phyloP scores from a whole-genome alignment of 2,797 vertebrate species.

The Brachyrhaphis roseni region DNA sequence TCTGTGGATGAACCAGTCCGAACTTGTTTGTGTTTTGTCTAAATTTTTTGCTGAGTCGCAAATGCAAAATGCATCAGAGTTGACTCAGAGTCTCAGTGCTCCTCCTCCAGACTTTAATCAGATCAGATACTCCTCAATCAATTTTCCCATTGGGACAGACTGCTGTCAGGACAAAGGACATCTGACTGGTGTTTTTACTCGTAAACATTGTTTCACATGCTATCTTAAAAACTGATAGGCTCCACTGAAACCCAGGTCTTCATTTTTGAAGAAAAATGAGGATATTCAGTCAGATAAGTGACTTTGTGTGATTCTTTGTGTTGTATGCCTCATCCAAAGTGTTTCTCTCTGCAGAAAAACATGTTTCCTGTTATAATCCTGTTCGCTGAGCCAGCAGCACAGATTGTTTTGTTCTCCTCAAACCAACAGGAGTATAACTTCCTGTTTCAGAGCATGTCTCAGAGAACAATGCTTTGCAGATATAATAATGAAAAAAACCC shows the following conservation, averaged over 20 bases:
- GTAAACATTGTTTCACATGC: not conserved
- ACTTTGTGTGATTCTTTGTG: not conserved
- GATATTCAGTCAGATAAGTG: not conserved
- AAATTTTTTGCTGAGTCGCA: not conserved
- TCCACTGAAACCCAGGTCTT: not conserved
- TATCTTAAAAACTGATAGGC: not conserved
- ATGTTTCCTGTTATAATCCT: conserved; percentile 21
- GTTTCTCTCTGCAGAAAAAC: conserved; percentile 7
- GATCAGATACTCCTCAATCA: not conserved
- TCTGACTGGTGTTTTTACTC: conserved; percentile 5
- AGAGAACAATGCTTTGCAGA: not conserved
- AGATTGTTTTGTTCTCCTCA: not conserved
- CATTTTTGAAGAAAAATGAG: not conserved
- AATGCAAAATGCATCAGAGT: conserved; percentile 4
- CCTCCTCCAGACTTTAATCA: not conserved
- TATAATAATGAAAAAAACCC: not conserved
- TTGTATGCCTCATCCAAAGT: not conserved
- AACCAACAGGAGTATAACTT: conserved; percentile 12
- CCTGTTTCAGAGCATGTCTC: conserved; percentile 20
- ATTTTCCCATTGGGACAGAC: not conserved
- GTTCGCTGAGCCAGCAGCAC: conserved; percentile 50
- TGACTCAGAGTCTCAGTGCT: conserved; percentile 11
- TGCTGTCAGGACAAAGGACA: not conserved
- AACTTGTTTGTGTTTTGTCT: conserved; percentile 1
- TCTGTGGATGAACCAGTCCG: conserved; percentile 2